phyloP scores from a whole-genome alignment of 2,888 invertebrate genomes.

The Pristionchus entomophagus region DNA sequence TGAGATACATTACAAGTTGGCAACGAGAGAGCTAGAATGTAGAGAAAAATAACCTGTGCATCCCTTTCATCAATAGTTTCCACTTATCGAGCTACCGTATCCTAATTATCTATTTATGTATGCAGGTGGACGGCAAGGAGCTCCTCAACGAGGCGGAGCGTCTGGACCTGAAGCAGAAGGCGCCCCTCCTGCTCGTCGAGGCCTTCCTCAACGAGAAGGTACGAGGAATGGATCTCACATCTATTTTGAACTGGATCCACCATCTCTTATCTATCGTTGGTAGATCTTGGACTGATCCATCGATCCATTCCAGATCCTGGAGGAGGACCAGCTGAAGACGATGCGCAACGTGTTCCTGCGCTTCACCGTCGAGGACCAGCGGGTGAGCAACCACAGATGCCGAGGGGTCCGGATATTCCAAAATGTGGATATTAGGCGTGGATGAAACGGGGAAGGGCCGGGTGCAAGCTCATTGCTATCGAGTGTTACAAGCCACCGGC shows the following conservation, averaged over 20 bases:
- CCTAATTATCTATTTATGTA: not conserved
- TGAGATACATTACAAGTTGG: too few relatives aligned
- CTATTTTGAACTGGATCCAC: too few relatives aligned
- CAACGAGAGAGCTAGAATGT: too few relatives aligned
- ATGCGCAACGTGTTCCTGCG: slow-evolving; percentile 82
- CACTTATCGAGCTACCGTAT: too few relatives aligned
- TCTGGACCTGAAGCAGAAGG: slow-evolving; percentile 92
- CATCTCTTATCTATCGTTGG: too few relatives aligned
- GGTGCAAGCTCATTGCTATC: not conserved
- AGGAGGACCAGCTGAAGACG: slow-evolving; percentile 81
- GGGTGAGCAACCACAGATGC: too few relatives aligned
- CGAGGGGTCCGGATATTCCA: too few relatives aligned
- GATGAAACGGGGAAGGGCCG: not conserved
- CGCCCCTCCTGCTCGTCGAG: slow-evolving; percentile 93
- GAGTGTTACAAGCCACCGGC: too few relatives aligned
- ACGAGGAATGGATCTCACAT: slow-evolving; percentile 74
- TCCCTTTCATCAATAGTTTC: too few relatives aligned
- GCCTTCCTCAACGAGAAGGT: slow-evolving; percentile 82
- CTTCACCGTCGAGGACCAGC: slow-evolving; percentile 70
- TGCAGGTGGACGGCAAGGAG: slow-evolving; percentile 76
- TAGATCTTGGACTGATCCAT: too few relatives aligned
- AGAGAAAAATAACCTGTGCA: too few relatives aligned
- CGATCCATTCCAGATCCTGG: slow-evolving; percentile 32
- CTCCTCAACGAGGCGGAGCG: slow-evolving; percentile 88
- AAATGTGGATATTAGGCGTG: not conserved